phyloP scores from a whole-genome alignment of 2,113 vertebrate species.

The Lycocorax pyrrhopterus region DNA sequence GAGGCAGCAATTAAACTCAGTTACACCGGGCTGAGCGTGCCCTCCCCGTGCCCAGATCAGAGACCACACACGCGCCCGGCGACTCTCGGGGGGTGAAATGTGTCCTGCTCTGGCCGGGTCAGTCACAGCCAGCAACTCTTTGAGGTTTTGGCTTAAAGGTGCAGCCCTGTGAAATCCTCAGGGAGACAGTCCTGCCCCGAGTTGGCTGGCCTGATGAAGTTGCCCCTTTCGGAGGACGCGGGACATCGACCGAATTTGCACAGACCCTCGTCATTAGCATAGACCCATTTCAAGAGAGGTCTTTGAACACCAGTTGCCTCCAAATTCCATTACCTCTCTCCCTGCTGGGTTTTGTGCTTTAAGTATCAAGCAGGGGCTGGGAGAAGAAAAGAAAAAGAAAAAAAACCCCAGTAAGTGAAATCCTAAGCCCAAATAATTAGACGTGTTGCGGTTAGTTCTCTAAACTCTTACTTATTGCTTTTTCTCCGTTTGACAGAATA shows the following conservation, averaged over 20 bases:
- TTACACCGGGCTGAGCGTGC: not conserved
- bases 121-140: not conserved
- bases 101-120: not conserved
- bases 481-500: constrained; percentile 11
- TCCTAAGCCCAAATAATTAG: constrained; percentile 47
- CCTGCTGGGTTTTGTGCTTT: constrained; percentile 60
- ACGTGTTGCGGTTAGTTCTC: constrained; percentile 18
- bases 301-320: constrained; percentile 56
- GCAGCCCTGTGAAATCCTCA: not conserved
- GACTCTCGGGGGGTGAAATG: not conserved
- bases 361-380: constrained; percentile 25
- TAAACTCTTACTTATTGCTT: constrained; percentile 24
- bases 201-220: not conserved
- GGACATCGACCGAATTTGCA: not conserved
- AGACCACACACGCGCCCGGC: not conserved
- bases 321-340: constrained; percentile 58
- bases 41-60: not conserved
- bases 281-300: constrained; percentile 8
- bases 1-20: constrained; percentile 25
- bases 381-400: constrained; percentile 38
- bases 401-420: constrained; percentile 7
- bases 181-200: not conserved
- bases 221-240: not conserved
- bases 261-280: not conserved
- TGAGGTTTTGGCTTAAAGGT: constrained; percentile 29